Evolutionary conservation across 2,888 invertebrate genomes (phyloP).

Genomic region (Thera obeliscata): DNA sequence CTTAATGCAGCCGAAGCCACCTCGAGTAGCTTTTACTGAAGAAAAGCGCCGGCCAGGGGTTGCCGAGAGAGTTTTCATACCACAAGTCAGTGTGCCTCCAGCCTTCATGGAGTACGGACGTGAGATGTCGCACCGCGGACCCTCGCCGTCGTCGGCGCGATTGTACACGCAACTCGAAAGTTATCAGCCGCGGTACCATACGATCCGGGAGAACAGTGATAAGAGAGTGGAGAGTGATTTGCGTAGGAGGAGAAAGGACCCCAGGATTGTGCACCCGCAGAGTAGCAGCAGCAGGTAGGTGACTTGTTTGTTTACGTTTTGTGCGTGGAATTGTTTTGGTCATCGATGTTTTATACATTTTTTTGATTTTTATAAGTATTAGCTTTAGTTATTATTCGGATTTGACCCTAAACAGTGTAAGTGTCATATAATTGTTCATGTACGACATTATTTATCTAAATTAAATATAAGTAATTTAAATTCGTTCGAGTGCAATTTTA

Average conservation of each 20-base stretch:
- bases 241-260: conserved; percentile 67
- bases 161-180: conserved; percentile 79
- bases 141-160: conserved; percentile 74
- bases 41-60: conserved; percentile 74
- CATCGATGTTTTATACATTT: neutral
- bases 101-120: conserved; percentile 65
- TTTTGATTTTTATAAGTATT: too few relatives aligned
- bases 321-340: conserved; percentile 17
- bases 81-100: conserved; percentile 65
- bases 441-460: too few relatives aligned
- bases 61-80: conserved; percentile 61
- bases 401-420: too few relatives aligned
- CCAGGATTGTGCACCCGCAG: conserved; percentile 65
- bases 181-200: conserved; percentile 81
- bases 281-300: conserved; percentile 69
- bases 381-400: too few relatives aligned
- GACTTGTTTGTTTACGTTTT: conserved; percentile 28
- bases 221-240: conserved; percentile 79
- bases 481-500: too few relatives aligned
- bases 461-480: too few relatives aligned
- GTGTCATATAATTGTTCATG: too few relatives aligned
- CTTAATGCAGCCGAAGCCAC: conserved; percentile 79
- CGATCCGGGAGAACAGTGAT: conserved; percentile 78
- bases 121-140: conserved; percentile 70
- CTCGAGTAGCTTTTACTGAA: conserved; percentile 74